Conservation (phyloP, 2,113 vertebrate species). For the Glaucomys volans region DNA sequence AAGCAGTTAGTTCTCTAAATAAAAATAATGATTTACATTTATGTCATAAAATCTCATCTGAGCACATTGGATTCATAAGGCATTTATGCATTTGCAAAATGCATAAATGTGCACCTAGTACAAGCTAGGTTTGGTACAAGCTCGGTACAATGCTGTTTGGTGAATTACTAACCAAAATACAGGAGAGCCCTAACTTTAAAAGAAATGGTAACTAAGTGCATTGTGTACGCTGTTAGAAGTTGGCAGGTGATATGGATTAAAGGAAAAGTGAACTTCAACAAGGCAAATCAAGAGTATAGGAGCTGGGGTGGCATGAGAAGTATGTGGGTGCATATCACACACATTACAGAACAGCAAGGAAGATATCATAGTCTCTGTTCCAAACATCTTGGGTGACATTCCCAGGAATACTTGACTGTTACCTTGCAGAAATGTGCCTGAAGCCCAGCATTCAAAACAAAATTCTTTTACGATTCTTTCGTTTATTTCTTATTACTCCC, state of each 20-base stretch:
- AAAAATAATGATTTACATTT: constrained; percentile 20
- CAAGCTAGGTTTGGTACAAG: not conserved
- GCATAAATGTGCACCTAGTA: not conserved
- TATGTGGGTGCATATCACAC: not conserved
- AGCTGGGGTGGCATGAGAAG: fast-evolving
- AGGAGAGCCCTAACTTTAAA: not conserved
- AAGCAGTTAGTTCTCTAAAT: not conserved
- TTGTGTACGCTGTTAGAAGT: not conserved
- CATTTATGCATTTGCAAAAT: not conserved
- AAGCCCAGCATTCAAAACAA: not conserved
- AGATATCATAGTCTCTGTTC: not conserved
- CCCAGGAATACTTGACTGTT: not conserved
- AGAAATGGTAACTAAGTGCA: not conserved
- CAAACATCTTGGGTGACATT: not conserved
- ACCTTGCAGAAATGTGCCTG: not conserved
- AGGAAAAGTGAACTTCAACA: not conserved
- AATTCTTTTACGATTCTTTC: not conserved
- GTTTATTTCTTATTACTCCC: not conserved
- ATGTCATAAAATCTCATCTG: not conserved
- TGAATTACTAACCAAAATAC: not conserved
- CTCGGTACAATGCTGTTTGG: not conserved
- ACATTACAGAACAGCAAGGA: not conserved
- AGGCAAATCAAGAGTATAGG: not conserved
- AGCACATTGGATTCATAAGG: not conserved
- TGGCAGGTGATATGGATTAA: not conserved